Evolutionary conservation across 2,113 vertebrate species (phyloP).

Genomic region (Amblyornis subalaris): DNA sequence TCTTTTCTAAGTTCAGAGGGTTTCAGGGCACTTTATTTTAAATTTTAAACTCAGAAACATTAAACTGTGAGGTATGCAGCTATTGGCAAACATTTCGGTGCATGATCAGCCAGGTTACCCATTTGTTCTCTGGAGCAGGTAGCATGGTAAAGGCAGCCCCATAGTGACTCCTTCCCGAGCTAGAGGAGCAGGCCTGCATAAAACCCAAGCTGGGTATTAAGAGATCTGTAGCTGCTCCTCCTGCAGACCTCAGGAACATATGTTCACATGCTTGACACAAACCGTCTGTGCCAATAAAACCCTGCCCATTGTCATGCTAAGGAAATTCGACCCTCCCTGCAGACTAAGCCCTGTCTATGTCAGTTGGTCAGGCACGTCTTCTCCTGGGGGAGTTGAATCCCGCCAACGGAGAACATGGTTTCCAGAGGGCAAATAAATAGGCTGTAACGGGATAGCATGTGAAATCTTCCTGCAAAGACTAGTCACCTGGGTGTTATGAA

Average conservation of each 20-base stretch:
- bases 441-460: conserved; percentile 30
- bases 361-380: conserved; percentile 2
- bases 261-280: conserved; percentile 53
- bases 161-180: neutral
- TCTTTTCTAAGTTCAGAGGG: neutral
- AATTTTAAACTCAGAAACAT: neutral
- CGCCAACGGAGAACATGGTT: neutral
- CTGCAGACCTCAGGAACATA: conserved; percentile 28
- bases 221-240: conserved; percentile 11
- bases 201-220: conserved; percentile 11
- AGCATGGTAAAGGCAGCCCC: neutral
- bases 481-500: conserved; percentile 41
- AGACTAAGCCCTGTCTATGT: conserved; percentile 2
- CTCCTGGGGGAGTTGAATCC: conserved; percentile 25
- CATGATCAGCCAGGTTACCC: neutral
- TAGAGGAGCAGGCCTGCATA: neutral
- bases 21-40: neutral
- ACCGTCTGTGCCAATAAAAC: conserved; percentile 40
- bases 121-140: neutral
- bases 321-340: conserved; percentile 23
- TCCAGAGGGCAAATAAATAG: conserved; percentile 46
- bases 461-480: conserved; percentile 41
- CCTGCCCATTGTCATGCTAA: conserved; percentile 31
- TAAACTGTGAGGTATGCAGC: neutral
- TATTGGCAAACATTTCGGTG: neutral